Percentiles rank a stretch among this genome's conserved stretches.
phyloP scores from a whole-genome alignment of 2,113 vertebrate genomes.

The Sarotherodon lohbergeri region DNA sequence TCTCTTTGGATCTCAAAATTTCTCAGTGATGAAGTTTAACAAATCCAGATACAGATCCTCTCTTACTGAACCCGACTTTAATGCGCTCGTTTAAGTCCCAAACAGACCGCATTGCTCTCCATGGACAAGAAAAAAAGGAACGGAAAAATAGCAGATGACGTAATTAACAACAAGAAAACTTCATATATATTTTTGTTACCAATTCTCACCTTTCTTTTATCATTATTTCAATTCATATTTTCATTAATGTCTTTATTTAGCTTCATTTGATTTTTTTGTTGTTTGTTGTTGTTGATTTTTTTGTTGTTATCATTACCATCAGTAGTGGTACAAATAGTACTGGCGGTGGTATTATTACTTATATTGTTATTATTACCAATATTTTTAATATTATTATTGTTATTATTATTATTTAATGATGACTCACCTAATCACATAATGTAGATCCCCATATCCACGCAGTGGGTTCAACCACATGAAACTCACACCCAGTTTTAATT shows the following conservation, averaged over 20 bases:
- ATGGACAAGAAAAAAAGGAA: background rate
- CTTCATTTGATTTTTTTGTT: background rate
- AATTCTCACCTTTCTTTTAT: background rate
- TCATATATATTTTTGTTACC: background rate
- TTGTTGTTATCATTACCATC: background rate
- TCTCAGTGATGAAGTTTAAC: background rate
- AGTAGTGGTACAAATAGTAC: background rate
- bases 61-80: background rate
- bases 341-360: background rate
- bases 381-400: fast-evolving
- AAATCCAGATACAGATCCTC: background rate
- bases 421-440: background rate
- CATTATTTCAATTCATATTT: background rate
- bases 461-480: background rate
- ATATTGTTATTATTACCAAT: background rate
- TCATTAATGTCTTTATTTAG: background rate
- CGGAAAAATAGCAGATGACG: background rate
- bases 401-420: background rate
- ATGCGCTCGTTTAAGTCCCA: background rate
- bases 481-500: background rate
- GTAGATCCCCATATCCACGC: background rate
- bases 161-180: background rate
- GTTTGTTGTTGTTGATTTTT: too few relatives aligned
- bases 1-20: background rate
- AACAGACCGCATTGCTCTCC: background rate